These are phyloP conservation scores for Pachypanchax playfairii DNA, from an alignment of 2,113 vertebrate genomes.

Conservation along the genomic window DNA sequence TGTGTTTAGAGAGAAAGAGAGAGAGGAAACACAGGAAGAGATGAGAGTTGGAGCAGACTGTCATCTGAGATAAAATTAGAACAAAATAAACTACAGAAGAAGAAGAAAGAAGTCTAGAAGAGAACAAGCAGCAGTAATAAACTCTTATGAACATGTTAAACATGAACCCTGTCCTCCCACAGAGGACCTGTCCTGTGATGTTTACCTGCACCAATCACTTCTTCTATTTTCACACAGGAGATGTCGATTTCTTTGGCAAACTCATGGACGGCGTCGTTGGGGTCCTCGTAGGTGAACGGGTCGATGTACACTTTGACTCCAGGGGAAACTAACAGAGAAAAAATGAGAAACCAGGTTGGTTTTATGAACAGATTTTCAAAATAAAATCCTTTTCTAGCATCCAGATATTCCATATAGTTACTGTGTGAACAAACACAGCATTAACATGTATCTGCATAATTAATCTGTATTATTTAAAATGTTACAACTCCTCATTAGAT, in stretches of 20 bases:
- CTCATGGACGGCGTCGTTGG: slow-evolving; percentile 95
- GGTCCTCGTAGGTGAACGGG: slow-evolving; percentile 97
- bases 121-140: slow-evolving; percentile 30
- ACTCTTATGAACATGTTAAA: too few species aligned
- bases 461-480: too few species aligned
- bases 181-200: slow-evolving; percentile 33
- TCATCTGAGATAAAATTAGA: slow-evolving; percentile 69
- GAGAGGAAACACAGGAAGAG: slow-evolving; percentile 43
- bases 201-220: slow-evolving; percentile 98
- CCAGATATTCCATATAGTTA: not conserved
- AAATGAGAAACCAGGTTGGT: not conserved
- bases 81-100: slow-evolving; percentile 66
- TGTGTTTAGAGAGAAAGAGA: slow-evolving; percentile 46
- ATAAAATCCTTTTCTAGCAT: not conserved
- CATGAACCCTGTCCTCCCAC: not conserved
- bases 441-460: too few species aligned
- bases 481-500: too few species aligned
- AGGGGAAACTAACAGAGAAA: slow-evolving; percentile 85
- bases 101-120: slow-evolving; percentile 11
- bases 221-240: slow-evolving; percentile 98
- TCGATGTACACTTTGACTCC: slow-evolving; percentile 98
- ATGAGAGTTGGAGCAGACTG: slow-evolving; percentile 57
- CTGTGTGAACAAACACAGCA: not conserved
- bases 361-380: too few species aligned
- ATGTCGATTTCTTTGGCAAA: slow-evolving; percentile 99